A percentile compares a stretch with the other conserved stretches of the same genome.
Conservation (phyloP, 2,113 vertebrate genomes). For the Porphyrio hochstetteri region DNA sequence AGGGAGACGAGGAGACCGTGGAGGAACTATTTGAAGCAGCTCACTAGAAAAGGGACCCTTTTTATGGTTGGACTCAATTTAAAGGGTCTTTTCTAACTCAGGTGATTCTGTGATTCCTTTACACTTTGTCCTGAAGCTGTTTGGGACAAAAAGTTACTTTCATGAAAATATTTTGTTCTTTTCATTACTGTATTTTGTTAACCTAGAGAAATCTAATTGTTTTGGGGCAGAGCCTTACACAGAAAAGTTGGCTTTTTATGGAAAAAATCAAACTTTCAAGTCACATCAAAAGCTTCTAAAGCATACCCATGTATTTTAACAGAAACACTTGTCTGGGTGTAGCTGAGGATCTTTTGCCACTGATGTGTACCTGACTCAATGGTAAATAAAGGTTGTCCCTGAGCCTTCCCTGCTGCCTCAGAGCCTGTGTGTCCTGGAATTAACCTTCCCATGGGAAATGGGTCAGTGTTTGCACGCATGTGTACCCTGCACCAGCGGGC, state of each 20-base stretch:
- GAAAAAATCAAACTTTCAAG: not conserved
- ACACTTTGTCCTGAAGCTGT: not conserved
- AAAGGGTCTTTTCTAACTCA: too few species aligned
- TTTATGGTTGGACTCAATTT: not conserved
- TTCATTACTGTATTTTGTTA: not conserved
- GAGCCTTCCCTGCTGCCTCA: fast-evolving
- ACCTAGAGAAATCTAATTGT: not conserved
- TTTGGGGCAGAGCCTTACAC: not conserved
- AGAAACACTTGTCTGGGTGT: fast-evolving
- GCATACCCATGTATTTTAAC: not conserved
- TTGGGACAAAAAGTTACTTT: not conserved
- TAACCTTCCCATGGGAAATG: not conserved
- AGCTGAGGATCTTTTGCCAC: not conserved
- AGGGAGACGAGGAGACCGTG: not conserved
- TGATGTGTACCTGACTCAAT: not conserved
- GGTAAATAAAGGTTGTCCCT: not conserved
- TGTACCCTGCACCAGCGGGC: fast-evolving
- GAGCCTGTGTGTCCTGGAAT: fast-evolving
- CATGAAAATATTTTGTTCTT: not conserved
- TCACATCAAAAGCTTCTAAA: too few species aligned
- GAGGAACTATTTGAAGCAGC: not conserved
- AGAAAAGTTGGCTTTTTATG: not conserved
- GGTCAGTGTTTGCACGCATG: too few species aligned
- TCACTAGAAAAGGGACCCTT: not conserved
- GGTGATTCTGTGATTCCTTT: not conserved